phyloP scores from a whole-genome alignment of 2,888 invertebrate genomes.

The Macaria liturata region DNA sequence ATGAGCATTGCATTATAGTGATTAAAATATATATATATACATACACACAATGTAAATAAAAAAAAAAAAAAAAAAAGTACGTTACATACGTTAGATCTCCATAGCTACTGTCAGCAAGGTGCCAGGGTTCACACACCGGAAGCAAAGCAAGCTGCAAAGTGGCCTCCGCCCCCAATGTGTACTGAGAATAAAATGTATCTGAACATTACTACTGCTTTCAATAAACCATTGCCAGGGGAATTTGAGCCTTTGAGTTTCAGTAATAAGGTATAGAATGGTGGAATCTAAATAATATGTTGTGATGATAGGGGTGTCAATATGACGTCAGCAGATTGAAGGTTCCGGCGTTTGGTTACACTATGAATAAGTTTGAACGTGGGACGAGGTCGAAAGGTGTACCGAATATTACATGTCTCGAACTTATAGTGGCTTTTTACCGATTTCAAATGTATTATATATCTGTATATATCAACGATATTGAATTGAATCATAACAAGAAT shows the following conservation, averaged over 20 bases:
- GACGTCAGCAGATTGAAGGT: conserved; percentile 60
- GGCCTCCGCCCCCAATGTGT: conserved; percentile 46
- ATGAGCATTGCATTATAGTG: no score
- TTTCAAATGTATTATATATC: no score
- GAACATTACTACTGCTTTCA: conserved; percentile 3
- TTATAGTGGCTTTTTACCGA: no score
- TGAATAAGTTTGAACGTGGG: conserved; percentile 33
- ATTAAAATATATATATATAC: no score
- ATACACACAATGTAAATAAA: no score
- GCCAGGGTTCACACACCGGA: conserved; percentile 73
- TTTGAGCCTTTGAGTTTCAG: conserved; percentile 23
- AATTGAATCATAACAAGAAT: no score
- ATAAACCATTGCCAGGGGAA: conserved; percentile 12
- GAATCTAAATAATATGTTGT: conserved; percentile 8
- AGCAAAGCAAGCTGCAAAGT: conserved; percentile 71
- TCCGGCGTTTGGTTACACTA: conserved; percentile 54
- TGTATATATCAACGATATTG: no score
- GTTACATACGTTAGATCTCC: conserved; percentile 57
- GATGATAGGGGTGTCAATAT: conserved; percentile 46
- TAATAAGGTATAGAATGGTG: not conserved
- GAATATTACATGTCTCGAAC: no score
- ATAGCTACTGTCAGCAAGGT: conserved; percentile 64
- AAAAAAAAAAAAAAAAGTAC: no score
- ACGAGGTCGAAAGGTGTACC: no score
- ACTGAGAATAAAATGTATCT: conserved; percentile 36